A percentile compares a stretch with the other conserved stretches of the same genome.
These are phyloP conservation scores for Octonoba sinensis DNA, from an alignment of 2,888 invertebrate genomes.

Conservation along the genomic window DNA sequence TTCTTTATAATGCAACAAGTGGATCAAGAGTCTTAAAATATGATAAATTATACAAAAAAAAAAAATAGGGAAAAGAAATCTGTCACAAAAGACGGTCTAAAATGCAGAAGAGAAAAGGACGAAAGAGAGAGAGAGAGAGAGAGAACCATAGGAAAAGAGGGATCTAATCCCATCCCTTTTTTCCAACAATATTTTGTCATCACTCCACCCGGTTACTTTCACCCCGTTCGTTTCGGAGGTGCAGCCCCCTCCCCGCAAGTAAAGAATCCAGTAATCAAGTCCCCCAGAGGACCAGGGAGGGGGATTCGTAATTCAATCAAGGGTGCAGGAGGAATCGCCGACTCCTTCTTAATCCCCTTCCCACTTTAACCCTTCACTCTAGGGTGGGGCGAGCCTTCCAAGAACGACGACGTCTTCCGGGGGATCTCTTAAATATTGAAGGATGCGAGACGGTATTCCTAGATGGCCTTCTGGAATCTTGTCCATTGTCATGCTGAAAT, in stretches of 20 bases:
- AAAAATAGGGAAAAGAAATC: no score
- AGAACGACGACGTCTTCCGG: constrained; percentile 10
- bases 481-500: no score
- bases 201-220: constrained; percentile 39
- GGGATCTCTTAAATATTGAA: constrained; percentile 50
- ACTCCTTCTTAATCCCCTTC: constrained; percentile 28
- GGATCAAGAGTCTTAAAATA: no score
- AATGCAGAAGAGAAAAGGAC: no score
- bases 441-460: background rate
- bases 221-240: background rate
- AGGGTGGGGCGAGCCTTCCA: constrained; percentile 24
- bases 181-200: constrained; percentile 53
- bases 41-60: no score
- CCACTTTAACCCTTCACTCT: constrained; percentile 29
- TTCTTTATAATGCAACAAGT: no score
- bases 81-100: no score
- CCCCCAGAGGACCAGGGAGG: constrained; percentile 25
- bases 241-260: constrained; percentile 5
- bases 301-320: constrained; percentile 60
- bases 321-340: constrained; percentile 17
- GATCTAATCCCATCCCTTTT: background rate
- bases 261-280: constrained; percentile 59
- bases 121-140: no score
- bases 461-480: background rate
- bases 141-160: no score